Conservation (phyloP, 2,113 vertebrate species). For the Phaetusa simplex region DNA sequence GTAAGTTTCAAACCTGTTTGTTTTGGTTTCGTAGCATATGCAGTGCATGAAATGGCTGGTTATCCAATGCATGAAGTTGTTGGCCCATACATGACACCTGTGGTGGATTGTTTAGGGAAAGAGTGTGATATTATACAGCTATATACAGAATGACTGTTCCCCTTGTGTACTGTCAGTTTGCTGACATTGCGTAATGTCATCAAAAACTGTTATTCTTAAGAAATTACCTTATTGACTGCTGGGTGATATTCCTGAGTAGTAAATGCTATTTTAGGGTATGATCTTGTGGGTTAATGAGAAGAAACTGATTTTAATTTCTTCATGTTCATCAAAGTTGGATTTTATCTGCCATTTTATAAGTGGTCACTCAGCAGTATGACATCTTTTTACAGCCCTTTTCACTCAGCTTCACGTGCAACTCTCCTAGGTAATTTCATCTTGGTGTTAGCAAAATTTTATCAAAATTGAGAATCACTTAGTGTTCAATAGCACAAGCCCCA, state of each 20-base stretch:
- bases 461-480: background rate
- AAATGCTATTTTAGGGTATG: background rate
- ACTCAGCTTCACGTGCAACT: background rate
- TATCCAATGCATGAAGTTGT: rapidly evolving
- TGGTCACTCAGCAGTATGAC: background rate
- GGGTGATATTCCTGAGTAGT: background rate
- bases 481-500: background rate
- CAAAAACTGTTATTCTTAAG: background rate
- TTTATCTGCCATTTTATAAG: background rate
- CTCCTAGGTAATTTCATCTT: background rate
- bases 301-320: background rate
- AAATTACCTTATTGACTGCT: background rate
- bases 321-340: background rate
- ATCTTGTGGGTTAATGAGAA: background rate
- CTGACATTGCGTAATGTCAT: too few relatives aligned
- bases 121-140: too few relatives aligned
- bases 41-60: too few relatives aligned
- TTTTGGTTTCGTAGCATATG: rapidly evolving
- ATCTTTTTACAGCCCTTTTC: background rate
- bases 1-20: constrained; percentile 62
- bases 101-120: background rate
- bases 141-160: background rate
- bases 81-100: rapidly evolving
- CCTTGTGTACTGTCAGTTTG: too few relatives aligned
- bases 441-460: background rate